phyloP scores from a whole-genome alignment of 2,113 vertebrate genomes.

The Colinus virginianus region DNA sequence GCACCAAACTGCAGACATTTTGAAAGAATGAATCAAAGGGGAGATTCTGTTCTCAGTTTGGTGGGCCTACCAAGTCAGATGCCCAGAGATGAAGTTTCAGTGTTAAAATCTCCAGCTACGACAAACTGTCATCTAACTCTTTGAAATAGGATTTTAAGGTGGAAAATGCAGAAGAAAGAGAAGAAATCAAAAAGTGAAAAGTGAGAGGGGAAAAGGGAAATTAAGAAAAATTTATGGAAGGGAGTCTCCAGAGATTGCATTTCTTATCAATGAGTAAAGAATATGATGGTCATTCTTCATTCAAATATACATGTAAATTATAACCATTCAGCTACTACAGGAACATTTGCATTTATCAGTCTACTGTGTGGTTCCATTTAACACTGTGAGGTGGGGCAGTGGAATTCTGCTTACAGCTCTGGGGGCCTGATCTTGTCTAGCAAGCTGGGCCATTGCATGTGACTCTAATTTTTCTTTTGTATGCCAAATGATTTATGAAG shows the following conservation, averaged over 20 bases:
- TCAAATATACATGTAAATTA: neutral
- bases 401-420: neutral
- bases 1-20: neutral
- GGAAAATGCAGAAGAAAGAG: neutral
- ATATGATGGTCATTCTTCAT: neutral
- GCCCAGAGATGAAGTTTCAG: neutral
- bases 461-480: neutral
- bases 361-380: neutral
- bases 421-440: neutral
- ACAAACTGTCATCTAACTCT: neutral
- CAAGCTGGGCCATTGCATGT: neutral
- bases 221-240: neutral
- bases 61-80: neutral
- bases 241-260: neutral
- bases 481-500: neutral
- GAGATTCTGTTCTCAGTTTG: neutral
- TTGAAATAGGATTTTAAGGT: neutral
- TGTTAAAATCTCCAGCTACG: neutral
- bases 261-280: neutral
- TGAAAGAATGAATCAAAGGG: neutral
- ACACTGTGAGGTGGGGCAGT: neutral
- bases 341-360: neutral
- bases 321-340: neutral
- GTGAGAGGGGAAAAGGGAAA: neutral
- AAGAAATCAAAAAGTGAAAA: neutral